phyloP scores from a whole-genome alignment of 2,888 invertebrate genomes.

The Drosophila setosimentum region DNA sequence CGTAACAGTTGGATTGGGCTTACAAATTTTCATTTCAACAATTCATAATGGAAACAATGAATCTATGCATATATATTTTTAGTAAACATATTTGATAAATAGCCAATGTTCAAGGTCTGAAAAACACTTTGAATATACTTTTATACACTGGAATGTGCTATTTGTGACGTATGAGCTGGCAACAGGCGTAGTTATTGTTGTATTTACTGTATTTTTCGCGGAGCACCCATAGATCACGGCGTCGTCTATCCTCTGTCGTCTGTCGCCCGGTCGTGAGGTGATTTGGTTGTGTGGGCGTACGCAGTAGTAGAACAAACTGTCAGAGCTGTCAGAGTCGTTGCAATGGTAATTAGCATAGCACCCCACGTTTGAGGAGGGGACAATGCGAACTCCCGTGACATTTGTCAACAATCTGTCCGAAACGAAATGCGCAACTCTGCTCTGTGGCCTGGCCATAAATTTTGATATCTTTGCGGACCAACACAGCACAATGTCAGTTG shows the following conservation, averaged over 20 bases:
- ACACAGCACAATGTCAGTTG: constrained; percentile 46
- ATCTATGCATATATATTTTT: not conserved
- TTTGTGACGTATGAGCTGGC: constrained; percentile 9
- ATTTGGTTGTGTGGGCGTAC: constrained; percentile 30
- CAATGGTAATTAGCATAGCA: constrained; percentile 73
- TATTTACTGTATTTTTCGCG: not conserved
- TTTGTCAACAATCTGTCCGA: constrained; percentile 72
- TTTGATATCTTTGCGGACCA: constrained; percentile 37
- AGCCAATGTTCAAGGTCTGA: not conserved
- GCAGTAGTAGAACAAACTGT: constrained; percentile 63
- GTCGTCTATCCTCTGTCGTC: constrained; percentile 10
- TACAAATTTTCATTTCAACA: not conserved
- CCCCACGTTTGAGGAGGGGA: constrained; percentile 29
- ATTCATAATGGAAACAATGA: not conserved
- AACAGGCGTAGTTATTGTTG: constrained; percentile 1
- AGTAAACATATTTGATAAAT: not conserved
- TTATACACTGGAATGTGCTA: not conserved
- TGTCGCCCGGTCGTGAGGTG: constrained; percentile 10
- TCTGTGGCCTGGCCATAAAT: constrained; percentile 60
- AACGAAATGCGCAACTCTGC: constrained; percentile 46
- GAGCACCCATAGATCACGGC: constrained; percentile 59
- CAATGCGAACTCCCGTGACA: constrained; percentile 60
- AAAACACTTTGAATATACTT: not conserved
- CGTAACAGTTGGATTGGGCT: not conserved
- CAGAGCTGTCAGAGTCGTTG: constrained; percentile 65